These are phyloP conservation scores for Zeuzera pyrina DNA, from an alignment of 2,888 invertebrate genomes.

Conservation along the genomic window DNA sequence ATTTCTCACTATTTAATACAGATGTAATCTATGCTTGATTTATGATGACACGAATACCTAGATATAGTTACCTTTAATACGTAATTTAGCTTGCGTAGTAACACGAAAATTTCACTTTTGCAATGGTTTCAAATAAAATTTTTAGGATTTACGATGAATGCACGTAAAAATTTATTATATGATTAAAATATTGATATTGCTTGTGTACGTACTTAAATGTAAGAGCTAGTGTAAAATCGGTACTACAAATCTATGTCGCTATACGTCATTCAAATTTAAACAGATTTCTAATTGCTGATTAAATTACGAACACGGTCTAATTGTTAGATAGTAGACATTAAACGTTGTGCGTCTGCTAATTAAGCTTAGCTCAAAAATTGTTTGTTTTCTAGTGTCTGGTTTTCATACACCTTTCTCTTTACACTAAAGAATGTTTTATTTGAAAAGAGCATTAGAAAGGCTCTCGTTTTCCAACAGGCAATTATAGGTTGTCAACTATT, in stretches of 20 bases:
- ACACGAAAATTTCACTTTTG: no score
- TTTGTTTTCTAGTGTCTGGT: slow-evolving; percentile 23
- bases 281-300: not conserved
- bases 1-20: no score
- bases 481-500: not conserved
- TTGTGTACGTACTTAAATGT: not conserved
- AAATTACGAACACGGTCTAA: slow-evolving; percentile 13
- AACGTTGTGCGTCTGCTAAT: slow-evolving; percentile 26
- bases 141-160: no score
- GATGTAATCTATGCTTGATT: no score
- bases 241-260: not conserved
- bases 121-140: no score
- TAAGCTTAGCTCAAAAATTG: slow-evolving; percentile 21
- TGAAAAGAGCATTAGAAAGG: slow-evolving; percentile 37
- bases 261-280: not conserved
- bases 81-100: no score
- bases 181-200: no score
- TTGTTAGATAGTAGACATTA: slow-evolving; percentile 24
- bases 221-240: not conserved
- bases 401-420: slow-evolving; percentile 47
- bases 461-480: slow-evolving; percentile 7
- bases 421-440: slow-evolving; percentile 32
- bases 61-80: no score
- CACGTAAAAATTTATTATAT: no score
- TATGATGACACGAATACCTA: no score